Evolutionary conservation across 2,888 invertebrate genomes (phyloP), one percentile per base, ranked within the genome.

Genomic region (Sinelater perroti): DNA sequence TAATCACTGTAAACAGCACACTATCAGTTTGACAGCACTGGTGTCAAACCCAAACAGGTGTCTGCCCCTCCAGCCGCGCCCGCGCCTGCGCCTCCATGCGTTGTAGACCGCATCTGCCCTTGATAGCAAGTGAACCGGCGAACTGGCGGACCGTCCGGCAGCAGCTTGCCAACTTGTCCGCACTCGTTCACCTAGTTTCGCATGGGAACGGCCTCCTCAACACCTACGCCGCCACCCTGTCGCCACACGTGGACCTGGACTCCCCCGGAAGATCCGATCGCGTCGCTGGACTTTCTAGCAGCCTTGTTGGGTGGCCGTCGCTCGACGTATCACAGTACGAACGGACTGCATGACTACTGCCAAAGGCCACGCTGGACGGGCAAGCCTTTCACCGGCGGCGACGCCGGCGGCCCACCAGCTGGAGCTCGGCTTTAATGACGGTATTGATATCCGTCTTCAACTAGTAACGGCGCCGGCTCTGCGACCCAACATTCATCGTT

Each of bases 101-200:
- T 52, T 47, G 66, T 55, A 62, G 62, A 54, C 62, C 65, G 64
- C 63, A 64, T 63, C 64, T 68, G 74, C 72, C 75, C 74, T 74
- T 74, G 73, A 72, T 73, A 71, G 66, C 69, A 70, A 70, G 70
- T 69, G 71, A 70, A 72, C 71, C 70, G 65, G 67, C 70, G 67
- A 28, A 38, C 46, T n/a, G n/a, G n/a, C n/a, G n/a, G n/a, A n/a
- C n/a, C n/a, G n/a, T n/a, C n/a, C n/a, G n/a, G n/a, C n/a, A n/a
- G n/a, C 20, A 67, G 61, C 61, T 52, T 31, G 54, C 40, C 18
- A 38, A 54, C 42, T 38, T 18, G 31, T 31, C 56, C 60, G 52
- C 45, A 64, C 64, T 63, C 56, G 61, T 65, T 65, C 65, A 65
- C 65, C 65, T 62, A 65, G 63, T 65, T 65, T 65, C 61, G 58